phyloP scores from a whole-genome alignment of 2,888 invertebrate genomes.

The Limnephilus auricula region DNA sequence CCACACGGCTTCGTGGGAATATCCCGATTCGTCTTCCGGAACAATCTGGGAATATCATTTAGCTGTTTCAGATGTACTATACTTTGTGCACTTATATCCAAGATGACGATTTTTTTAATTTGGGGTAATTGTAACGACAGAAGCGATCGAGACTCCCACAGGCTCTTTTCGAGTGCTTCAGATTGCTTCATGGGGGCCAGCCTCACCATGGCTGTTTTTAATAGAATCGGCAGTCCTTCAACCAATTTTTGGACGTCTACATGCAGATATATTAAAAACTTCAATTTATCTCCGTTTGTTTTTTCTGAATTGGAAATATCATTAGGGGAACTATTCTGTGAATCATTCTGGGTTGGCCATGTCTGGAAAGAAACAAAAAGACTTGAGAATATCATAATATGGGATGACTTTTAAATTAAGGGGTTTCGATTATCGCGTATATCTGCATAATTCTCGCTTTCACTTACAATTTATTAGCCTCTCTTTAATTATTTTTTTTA shows the following conservation, averaged over 20 bases:
- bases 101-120: conserved; percentile 71
- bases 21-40: conserved; percentile 93
- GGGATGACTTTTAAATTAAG: too few relatives aligned
- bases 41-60: conserved; percentile 94
- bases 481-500: too few relatives aligned
- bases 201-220: conserved; percentile 68
- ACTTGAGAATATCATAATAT: not conserved
- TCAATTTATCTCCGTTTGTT: conserved; percentile 62
- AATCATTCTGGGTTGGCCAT: conserved; percentile 49
- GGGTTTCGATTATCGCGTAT: too few relatives aligned
- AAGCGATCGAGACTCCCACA: conserved; percentile 56
- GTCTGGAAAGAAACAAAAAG: conserved; percentile 45
- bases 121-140: conserved; percentile 67
- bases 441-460: too few relatives aligned
- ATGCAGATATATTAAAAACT: conserved; percentile 72
- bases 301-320: conserved; percentile 57
- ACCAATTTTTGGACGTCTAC: conserved; percentile 71
- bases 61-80: conserved; percentile 86
- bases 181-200: conserved; percentile 65
- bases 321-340: conserved; percentile 52
- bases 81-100: conserved; percentile 73
- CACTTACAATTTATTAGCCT: too few relatives aligned
- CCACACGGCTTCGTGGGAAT: conserved; percentile 88
- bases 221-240: conserved; percentile 69
- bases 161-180: conserved; percentile 60